These are phyloP conservation scores for Chaenodraco wilsoni DNA, from an alignment of 2,797 vertebrate genomes.

Conservation along the genomic window DNA sequence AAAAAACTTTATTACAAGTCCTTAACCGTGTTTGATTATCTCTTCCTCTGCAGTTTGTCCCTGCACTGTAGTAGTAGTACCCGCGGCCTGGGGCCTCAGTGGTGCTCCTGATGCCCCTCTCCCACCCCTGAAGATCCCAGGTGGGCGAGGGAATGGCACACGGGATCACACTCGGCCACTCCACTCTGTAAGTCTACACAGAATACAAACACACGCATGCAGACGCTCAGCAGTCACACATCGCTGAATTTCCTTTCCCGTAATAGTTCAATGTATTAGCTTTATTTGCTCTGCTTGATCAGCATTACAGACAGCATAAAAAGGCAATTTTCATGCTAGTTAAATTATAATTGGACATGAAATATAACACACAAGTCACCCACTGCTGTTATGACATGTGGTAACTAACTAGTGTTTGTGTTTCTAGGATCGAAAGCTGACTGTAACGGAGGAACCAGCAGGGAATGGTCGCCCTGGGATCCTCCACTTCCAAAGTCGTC, in stretches of 20 bases:
- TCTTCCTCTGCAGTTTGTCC: conserved; percentile 76
- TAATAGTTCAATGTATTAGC: not conserved
- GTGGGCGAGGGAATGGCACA: conserved; percentile 99
- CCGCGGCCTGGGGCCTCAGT: conserved; percentile 94
- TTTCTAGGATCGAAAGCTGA: conserved; percentile 85
- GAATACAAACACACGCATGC: too few relatives aligned
- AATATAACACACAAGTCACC: not conserved
- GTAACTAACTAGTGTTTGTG: conserved; percentile 1
- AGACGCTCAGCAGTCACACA: too few relatives aligned
- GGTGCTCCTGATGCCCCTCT: conserved; percentile 99
- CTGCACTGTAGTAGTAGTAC: conserved; percentile 88
- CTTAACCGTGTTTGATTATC: not conserved
- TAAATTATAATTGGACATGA: not conserved
- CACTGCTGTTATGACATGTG: not conserved
- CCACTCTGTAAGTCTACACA: conserved; percentile 79
- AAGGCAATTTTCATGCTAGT: not conserved
- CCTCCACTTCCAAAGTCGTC: conserved; percentile 86
- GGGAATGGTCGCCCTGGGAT: conserved; percentile 83
- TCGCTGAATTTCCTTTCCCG: not conserved
- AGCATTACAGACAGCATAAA: not conserved
- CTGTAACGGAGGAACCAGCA: conserved; percentile 86
- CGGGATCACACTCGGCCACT: conserved; percentile 94
- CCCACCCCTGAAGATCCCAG: conserved; percentile 99
- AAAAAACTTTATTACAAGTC: not conserved
- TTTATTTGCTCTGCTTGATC: not conserved